Conservation (phyloP, 2,113 vertebrate species). For the Bagarius yarrelli region DNA sequence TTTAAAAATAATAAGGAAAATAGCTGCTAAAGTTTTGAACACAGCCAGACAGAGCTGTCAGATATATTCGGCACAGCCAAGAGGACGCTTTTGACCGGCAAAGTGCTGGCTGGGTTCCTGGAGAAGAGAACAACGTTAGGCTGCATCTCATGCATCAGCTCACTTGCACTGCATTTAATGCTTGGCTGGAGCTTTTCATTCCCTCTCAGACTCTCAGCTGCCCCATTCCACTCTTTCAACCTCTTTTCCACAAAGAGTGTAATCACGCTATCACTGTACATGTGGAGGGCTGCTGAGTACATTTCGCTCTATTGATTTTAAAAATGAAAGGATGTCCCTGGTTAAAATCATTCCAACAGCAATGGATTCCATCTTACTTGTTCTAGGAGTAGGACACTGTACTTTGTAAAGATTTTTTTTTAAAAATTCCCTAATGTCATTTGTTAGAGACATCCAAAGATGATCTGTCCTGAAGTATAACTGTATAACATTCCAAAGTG, state of each 20-base stretch:
- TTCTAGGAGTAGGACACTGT: not conserved
- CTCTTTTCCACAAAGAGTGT: conserved; percentile 21
- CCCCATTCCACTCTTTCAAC: not conserved
- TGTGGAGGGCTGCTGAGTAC: not conserved
- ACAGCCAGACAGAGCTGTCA: conserved; percentile 30
- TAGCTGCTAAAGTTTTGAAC: conserved; percentile 17
- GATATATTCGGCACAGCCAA: not conserved
- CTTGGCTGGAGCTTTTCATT: conserved; percentile 32
- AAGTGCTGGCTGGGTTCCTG: conserved; percentile 1
- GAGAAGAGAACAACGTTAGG: conserved; percentile 17
- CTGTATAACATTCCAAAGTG: not conserved
- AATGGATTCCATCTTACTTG: not conserved
- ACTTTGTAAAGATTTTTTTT: not conserved
- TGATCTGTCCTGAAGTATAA: not conserved
- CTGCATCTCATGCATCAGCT: conserved; percentile 39
- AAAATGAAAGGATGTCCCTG: not conserved
- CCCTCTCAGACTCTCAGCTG: conserved; percentile 18
- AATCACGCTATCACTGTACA: conserved; percentile 1
- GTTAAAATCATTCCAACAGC: not conserved
- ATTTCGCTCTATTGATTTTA: not conserved
- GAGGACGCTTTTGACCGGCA: conserved; percentile 25
- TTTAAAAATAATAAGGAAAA: conserved; percentile 33
- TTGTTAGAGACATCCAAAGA: not conserved
- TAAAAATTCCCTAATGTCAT: not conserved
- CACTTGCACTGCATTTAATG: conserved; percentile 42